Conservation (phyloP, 2,888 invertebrate genomes). For the Hoplodrina blanda region DNA sequence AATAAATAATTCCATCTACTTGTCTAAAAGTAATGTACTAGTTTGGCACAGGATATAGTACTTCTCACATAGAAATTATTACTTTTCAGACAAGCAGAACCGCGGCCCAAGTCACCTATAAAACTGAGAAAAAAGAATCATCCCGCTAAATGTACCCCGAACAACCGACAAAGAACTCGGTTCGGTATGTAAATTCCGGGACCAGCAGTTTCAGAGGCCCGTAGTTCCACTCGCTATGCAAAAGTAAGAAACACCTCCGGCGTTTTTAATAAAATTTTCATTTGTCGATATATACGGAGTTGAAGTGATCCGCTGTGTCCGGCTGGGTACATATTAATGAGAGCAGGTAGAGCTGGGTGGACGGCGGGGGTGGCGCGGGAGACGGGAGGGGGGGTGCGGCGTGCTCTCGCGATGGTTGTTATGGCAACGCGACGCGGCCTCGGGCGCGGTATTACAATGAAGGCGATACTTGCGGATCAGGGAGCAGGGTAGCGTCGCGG, state of each 20-base stretch:
- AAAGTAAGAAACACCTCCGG: constrained; percentile 52
- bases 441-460: constrained; percentile 84
- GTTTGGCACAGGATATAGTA: too few species aligned
- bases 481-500: constrained; percentile 60
- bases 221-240: constrained; percentile 32
- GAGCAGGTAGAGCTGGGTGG: constrained; percentile 77
- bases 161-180: constrained; percentile 38
- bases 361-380: constrained; percentile 53
- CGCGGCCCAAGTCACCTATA: background rate
- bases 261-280: constrained; percentile 73
- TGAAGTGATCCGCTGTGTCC: constrained; percentile 81
- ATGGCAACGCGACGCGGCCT: constrained; percentile 88
- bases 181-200: constrained; percentile 48
- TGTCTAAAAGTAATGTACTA: too few species aligned
- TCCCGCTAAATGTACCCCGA: constrained; percentile 7
- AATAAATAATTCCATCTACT: too few species aligned
- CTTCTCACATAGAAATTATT: too few species aligned
- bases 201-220: constrained; percentile 27
- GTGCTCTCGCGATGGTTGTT: constrained; percentile 74
- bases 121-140: constrained; percentile 26
- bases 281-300: constrained; percentile 72
- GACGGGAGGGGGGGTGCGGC: constrained; percentile 63
- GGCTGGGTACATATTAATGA: constrained; percentile 88
- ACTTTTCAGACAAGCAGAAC: too few species aligned
- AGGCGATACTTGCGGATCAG: constrained; percentile 77